Evolutionary conservation across 2,113 vertebrate genomes (phyloP).

Genomic region (Psittacus erithacus): DNA sequence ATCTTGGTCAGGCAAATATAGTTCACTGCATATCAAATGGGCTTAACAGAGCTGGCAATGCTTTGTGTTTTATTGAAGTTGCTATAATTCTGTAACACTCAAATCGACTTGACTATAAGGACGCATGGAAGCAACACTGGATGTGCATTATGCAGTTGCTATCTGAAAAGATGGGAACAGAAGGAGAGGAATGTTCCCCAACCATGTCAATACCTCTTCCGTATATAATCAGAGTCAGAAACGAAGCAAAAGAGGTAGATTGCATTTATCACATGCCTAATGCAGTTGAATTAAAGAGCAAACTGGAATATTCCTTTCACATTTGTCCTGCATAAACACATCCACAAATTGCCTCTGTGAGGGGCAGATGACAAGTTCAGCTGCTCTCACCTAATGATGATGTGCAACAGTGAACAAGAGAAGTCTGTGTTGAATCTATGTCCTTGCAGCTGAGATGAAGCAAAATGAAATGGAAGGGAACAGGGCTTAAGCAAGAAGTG

Average conservation of each 20-base stretch:
- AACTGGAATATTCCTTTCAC: neutral
- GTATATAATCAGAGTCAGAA: neutral
- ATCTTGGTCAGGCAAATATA: constrained; percentile 1
- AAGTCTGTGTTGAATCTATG: neutral
- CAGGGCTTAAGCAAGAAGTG: neutral
- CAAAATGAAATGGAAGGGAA: neutral
- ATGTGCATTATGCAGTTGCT: neutral
- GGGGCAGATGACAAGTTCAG: neutral
- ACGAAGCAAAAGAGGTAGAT: neutral
- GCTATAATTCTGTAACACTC: neutral
- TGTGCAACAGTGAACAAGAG: neutral
- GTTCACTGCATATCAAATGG: neutral
- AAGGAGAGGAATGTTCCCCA: constrained; percentile 6
- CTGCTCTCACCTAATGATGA: neutral
- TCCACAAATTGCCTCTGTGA: neutral
- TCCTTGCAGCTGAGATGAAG: neutral
- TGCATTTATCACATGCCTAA: neutral
- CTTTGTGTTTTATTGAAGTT: neutral
- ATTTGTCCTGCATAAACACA: constrained; percentile 11
- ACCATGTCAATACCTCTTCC: neutral
- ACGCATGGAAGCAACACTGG: neutral
- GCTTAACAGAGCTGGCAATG: neutral
- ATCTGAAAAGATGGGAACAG: neutral
- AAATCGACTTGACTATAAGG: neutral
- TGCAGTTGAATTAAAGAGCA: neutral